These are phyloP conservation scores for Labia minor DNA, from an alignment of 2,888 invertebrate genomes.

Conservation along the genomic window DNA sequence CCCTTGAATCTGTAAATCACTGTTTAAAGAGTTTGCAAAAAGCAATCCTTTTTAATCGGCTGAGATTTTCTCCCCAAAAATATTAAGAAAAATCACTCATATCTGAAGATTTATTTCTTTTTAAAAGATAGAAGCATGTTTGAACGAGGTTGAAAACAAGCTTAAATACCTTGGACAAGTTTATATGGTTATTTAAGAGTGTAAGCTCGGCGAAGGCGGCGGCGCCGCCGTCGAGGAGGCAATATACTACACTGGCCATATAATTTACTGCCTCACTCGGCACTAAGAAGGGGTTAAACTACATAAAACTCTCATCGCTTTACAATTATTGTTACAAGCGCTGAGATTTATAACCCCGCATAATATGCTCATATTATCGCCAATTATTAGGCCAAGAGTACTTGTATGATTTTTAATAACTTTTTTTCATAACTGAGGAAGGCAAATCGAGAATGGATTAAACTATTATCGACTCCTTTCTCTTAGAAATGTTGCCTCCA, in stretches of 20 bases:
- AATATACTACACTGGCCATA: constrained; percentile 7
- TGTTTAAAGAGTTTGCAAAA: too few species aligned
- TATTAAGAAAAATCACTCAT: neutral
- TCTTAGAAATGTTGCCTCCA: too few species aligned
- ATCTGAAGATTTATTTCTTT: constrained; percentile 13
- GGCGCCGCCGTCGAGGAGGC: neutral
- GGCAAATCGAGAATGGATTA: too few species aligned
- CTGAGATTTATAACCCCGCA: neutral
- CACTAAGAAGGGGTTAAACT: constrained; percentile 13
- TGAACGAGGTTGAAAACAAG: constrained; percentile 13
- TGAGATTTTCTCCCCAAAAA: too few species aligned
- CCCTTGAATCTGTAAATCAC: too few species aligned
- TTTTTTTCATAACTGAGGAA: too few species aligned
- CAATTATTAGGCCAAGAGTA: neutral
- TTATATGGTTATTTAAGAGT: constrained; percentile 13
- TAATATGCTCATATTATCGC: neutral
- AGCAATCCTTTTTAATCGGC: too few species aligned
- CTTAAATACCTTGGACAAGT: constrained; percentile 13
- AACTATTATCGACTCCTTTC: too few species aligned
- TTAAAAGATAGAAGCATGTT: neutral
- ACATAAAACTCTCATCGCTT: constrained; percentile 13
- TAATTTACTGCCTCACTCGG: constrained; percentile 8
- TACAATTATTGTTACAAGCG: constrained; percentile 6
- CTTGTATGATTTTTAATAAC: too few species aligned
- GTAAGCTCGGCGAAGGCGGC: neutral